Conservation (phyloP, 2,888 invertebrate genomes). For the Pseudeuparius sepicola region DNA sequence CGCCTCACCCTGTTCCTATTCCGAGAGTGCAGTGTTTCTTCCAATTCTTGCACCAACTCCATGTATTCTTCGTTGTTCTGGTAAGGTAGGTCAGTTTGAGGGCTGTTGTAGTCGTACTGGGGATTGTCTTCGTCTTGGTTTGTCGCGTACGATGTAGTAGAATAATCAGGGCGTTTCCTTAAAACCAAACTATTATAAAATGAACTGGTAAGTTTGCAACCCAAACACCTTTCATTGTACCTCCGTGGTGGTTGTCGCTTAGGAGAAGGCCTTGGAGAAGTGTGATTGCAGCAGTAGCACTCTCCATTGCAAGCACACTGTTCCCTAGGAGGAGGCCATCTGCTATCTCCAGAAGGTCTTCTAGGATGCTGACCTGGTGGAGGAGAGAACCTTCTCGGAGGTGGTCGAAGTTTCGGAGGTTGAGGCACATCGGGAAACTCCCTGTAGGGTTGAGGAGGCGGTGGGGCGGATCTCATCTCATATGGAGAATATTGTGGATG, state of each 20-base stretch:
- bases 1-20: conserved; percentile 34
- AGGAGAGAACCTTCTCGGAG: too few relatives aligned
- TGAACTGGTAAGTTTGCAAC: too few relatives aligned
- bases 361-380: too few relatives aligned
- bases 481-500: too few relatives aligned
- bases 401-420: too few relatives aligned
- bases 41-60: conserved; percentile 35
- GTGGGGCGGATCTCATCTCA: too few relatives aligned
- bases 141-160: too few relatives aligned
- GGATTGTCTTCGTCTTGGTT: conserved; percentile 22
- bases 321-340: neutral
- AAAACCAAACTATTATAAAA: too few relatives aligned
- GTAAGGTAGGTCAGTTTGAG: conserved; percentile 32
- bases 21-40: conserved; percentile 34
- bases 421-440: conserved; percentile 2
- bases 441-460: conserved; percentile 9
- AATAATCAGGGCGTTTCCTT: too few relatives aligned
- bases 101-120: conserved; percentile 20
- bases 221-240: conserved; percentile 5
- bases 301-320: conserved; percentile 8
- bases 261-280: neutral
- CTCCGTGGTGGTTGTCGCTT: conserved; percentile 7
- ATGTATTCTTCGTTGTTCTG: conserved; percentile 36
- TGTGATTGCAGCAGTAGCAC: conserved; percentile 11
- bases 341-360: too few relatives aligned